phyloP scores from a whole-genome alignment of 1,140 invertebrate genomes.

The Neotoxoptera formosana region DNA sequence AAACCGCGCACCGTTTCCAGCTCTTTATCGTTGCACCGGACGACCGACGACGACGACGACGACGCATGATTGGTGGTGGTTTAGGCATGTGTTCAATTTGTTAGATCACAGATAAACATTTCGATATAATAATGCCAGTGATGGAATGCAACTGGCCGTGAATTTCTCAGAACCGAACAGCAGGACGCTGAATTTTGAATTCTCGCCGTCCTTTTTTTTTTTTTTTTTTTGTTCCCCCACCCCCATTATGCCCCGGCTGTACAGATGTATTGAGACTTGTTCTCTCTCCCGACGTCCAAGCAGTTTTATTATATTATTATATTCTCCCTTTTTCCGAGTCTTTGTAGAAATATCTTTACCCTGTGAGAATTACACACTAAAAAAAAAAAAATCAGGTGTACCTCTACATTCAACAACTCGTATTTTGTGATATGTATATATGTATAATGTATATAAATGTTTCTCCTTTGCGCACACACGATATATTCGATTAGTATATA shows the following conservation, averaged over 20 bases:
- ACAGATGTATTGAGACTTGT: conserved; percentile 35
- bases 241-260: not conserved
- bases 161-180: conserved; percentile 57
- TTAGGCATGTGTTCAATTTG: conserved; percentile 34
- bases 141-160: conserved; percentile 54
- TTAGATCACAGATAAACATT: conserved; percentile 44
- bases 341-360: not conserved
- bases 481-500: too few relatives aligned
- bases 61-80: not conserved
- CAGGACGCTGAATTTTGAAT: conserved; percentile 55
- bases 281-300: conserved; percentile 10
- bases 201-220: conserved; percentile 35
- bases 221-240: conserved; percentile 35
- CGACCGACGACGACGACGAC: not conserved
- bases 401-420: conserved; percentile 21
- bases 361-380: not conserved
- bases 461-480: not conserved
- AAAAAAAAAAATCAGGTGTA: conserved; percentile 48
- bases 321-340: not conserved
- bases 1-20: not conserved
- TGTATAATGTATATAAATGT: not conserved
- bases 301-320: not conserved
- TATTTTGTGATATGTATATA: not conserved
- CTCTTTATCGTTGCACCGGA: not conserved
- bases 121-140: conserved; percentile 35